These are phyloP conservation scores for Hirundichthys speculiger DNA, from an alignment of 2,113 vertebrate genomes.

Conservation along the genomic window DNA sequence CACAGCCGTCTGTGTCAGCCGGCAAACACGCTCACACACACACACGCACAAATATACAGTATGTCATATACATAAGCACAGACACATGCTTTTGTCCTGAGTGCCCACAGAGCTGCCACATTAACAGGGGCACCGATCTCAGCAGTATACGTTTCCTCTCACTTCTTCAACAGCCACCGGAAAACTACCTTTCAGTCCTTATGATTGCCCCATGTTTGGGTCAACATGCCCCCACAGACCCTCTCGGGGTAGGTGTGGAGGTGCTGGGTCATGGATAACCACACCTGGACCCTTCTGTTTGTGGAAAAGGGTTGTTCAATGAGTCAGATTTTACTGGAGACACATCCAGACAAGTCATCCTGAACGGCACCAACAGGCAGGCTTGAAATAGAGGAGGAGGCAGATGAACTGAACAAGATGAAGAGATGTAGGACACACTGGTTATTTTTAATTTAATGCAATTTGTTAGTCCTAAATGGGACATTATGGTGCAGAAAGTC, in stretches of 20 bases:
- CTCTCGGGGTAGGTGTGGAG: constrained; percentile 33
- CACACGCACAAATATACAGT: constrained; percentile 8
- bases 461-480: too few relatives aligned
- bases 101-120: constrained; percentile 61
- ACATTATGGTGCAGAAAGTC: too few relatives aligned
- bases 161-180: constrained; percentile 66
- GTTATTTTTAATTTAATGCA: constrained; percentile 18
- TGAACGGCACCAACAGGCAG: constrained; percentile 27
- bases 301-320: constrained; percentile 38
- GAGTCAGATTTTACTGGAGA: constrained; percentile 53
- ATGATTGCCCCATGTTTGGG: constrained; percentile 29
- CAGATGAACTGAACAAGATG: constrained; percentile 4
- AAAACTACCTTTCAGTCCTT: constrained; percentile 36
- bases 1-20: constrained; percentile 67
- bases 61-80: constrained; percentile 23
- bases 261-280: constrained; percentile 53
- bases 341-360: constrained; percentile 46
- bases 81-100: constrained; percentile 61
- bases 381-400: constrained; percentile 39
- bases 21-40: constrained; percentile 38
- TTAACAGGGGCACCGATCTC: constrained; percentile 73
- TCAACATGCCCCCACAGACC: constrained; percentile 40
- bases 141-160: constrained; percentile 67
- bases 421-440: constrained; percentile 15
- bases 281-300: constrained; percentile 25